Evolutionary conservation across 2,113 vertebrate species (phyloP).

Genomic region (Brienomyrus longianalis): DNA sequence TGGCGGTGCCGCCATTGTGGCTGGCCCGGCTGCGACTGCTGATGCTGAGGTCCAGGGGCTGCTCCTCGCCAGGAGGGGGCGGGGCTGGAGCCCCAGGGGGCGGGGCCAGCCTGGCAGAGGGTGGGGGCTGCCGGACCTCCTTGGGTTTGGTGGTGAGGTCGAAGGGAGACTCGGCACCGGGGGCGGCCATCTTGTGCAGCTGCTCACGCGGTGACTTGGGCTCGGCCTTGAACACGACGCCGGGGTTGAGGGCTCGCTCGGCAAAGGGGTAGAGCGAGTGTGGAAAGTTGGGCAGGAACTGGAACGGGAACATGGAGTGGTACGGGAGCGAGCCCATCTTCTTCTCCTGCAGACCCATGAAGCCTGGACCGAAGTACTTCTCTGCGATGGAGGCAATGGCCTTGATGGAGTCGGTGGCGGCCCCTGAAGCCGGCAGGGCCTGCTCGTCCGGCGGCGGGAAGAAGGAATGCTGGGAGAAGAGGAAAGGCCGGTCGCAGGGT

Average conservation of each 20-base stretch:
- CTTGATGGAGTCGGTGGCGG: conserved; percentile 93
- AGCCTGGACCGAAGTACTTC: conserved; percentile 95
- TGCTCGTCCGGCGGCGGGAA: conserved; percentile 92
- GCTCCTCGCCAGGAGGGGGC: conserved; percentile 70
- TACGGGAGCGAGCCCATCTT: conserved; percentile 88
- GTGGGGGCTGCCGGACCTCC: conserved; percentile 70
- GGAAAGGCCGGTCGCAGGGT: conserved; percentile 70
- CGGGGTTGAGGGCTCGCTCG: conserved; percentile 80
- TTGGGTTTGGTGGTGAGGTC: conserved; percentile 96
- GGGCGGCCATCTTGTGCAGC: conserved; percentile 72
- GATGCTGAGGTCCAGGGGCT: conserved; percentile 94
- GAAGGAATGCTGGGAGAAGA: conserved; percentile 86
- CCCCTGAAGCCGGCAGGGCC: conserved; percentile 71
- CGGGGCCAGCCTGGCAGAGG: conserved; percentile 56
- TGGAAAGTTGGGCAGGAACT: conserved; percentile 90
- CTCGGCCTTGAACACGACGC: conserved; percentile 90
- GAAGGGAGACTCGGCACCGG: conserved; percentile 78
- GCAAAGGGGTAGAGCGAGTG: conserved; percentile 88
- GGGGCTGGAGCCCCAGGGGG: conserved; percentile 50
- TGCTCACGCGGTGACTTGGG: conserved; percentile 87
- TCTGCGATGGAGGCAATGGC: conserved; percentile 96
- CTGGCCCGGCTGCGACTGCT: conserved; percentile 78
- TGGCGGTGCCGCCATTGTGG: conserved; percentile 69
- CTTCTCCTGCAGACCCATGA: conserved; percentile 93
- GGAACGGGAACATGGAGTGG: conserved; percentile 95